phyloP scores from a whole-genome alignment of 2,888 invertebrate genomes.

The Torymus texanus region DNA sequence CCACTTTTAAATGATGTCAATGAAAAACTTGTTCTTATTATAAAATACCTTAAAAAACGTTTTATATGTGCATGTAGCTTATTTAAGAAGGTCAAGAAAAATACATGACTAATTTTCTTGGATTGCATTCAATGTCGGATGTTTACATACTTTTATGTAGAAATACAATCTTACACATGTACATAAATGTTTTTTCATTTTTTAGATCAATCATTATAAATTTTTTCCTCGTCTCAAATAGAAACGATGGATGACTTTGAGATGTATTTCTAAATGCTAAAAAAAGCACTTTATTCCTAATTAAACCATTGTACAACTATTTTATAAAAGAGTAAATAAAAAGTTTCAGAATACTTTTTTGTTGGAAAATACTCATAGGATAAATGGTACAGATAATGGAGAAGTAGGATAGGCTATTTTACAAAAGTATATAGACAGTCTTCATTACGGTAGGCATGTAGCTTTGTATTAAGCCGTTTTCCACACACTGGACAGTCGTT shows the following conservation, averaged over 20 bases:
- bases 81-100: constrained; percentile 36
- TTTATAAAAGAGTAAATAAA: no score
- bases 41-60: constrained; percentile 14
- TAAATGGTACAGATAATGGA: no score
- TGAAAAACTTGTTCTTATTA: constrained; percentile 44
- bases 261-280: no score
- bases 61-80: constrained; percentile 17
- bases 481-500: constrained; percentile 34
- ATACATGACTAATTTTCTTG: constrained; percentile 40
- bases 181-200: no score
- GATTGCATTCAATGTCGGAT: constrained; percentile 37
- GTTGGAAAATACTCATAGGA: no score
- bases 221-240: no score
- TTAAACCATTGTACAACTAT: no score
- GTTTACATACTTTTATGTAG: not conserved
- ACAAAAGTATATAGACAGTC: constrained; percentile 6
- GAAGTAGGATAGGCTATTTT: not conserved
- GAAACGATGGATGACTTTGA: no score
- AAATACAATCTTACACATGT: not conserved
- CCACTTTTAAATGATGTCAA: constrained; percentile 19
- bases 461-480: constrained; percentile 43
- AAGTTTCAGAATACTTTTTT: no score
- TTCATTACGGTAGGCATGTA: constrained; percentile 17
- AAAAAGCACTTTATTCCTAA: no score
- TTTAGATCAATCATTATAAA: no score